phyloP scores from a whole-genome alignment of 2,888 invertebrate genomes.

The Gandaritis pyraliata region DNA sequence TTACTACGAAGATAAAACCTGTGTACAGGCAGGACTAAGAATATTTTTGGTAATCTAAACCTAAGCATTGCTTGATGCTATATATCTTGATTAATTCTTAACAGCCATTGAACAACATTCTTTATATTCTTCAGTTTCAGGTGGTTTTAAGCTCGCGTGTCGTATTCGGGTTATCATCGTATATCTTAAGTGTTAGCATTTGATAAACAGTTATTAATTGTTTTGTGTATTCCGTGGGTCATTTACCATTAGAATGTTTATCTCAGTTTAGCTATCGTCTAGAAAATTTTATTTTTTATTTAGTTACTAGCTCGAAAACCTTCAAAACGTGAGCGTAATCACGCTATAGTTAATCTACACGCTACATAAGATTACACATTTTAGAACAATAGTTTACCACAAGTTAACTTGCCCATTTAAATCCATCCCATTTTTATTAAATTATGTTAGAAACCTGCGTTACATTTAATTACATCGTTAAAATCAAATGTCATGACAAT shows the following conservation, averaged over 20 bases:
- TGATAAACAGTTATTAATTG: constrained; percentile 52
- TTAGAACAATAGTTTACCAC: constrained; percentile 8
- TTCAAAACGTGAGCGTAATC: constrained; percentile 14
- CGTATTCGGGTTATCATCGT: constrained; percentile 45
- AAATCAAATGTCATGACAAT: not conserved
- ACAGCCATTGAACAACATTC: constrained; percentile 10
- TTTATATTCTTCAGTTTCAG: constrained; percentile 33
- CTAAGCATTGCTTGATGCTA: no score
- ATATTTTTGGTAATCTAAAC: no score
- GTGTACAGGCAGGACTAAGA: no score
- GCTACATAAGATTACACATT: constrained; percentile 22
- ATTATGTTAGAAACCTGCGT: no score
- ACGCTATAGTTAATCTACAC: constrained; percentile 17
- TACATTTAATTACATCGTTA: no score
- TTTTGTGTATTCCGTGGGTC: constrained; percentile 43
- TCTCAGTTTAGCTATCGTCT: constrained; percentile 16
- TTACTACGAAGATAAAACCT: no score
- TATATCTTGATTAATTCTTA: not conserved
- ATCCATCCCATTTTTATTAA: no score
- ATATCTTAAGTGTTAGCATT: constrained; percentile 58
- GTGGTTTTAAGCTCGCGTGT: constrained; percentile 49
- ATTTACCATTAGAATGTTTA: constrained; percentile 29
- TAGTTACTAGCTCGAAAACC: not conserved
- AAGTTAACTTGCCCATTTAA: no score
- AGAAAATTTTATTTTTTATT: constrained; percentile 8